phyloP scores from a whole-genome alignment of 2,113 vertebrate species.

The Acinonyx jubatus region DNA sequence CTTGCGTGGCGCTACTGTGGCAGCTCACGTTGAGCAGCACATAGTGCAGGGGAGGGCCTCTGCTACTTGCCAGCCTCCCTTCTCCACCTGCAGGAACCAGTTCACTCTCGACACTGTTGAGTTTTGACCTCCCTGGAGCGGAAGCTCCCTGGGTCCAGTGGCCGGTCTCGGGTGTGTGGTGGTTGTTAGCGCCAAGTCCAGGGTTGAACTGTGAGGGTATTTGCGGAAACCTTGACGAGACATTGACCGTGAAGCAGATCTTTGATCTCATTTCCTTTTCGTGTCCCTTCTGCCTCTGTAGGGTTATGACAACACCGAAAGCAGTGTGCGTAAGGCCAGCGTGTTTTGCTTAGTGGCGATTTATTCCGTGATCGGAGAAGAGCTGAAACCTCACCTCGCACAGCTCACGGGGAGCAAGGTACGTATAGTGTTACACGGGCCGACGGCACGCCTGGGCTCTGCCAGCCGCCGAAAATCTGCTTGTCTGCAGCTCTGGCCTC shows the following conservation, averaged over 20 bases:
- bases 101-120: too few species aligned
- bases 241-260: background rate
- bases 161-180: background rate
- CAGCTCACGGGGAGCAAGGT: conserved; percentile 99
- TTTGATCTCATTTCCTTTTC: conserved; percentile 57
- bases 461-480: background rate
- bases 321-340: conserved; percentile 97
- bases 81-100: too few species aligned
- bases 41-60: accelerated
- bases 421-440: conserved; percentile 52
- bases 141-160: background rate
- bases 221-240: background rate
- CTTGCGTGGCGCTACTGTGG: background rate
- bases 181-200: background rate
- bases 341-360: conserved; percentile 98
- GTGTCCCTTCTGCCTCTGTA: conserved; percentile 72
- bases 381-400: conserved; percentile 96
- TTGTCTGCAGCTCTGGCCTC: background rate
- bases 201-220: background rate
- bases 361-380: conserved; percentile 98
- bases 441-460: background rate
- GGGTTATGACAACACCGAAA: conserved; percentile 99
- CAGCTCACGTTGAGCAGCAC: accelerated
- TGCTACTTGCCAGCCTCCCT: background rate
- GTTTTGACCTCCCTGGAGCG: background rate